Base-by-base conservation (phyloP, 2,888 invertebrate genomes). In the Andrena hattorfiana region DNA sequence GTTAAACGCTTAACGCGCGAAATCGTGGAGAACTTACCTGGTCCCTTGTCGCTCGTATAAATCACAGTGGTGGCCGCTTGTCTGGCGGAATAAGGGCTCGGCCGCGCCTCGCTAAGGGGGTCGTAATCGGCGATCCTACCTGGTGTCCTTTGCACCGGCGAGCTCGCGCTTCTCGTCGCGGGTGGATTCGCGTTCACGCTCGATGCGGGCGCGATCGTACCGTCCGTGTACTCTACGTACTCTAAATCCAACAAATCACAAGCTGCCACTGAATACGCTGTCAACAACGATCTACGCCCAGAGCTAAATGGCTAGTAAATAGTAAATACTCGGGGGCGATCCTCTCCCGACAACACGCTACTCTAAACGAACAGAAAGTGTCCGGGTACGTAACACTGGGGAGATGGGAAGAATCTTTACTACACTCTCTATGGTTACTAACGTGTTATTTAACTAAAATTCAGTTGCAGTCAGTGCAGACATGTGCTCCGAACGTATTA, bases 61-160 rank as follows among this genome's bases (percentile, higher is more conserved):
- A 98, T 97, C 86, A 98, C 95, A 26, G 97, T 98, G 70, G 97
- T 97, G 3, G 97, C 97, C 88, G 94, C 94, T 90, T 97, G 96
- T 89, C 97, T 95, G 81, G 97, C 96, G 4, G 97, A 96, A 92
- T 97, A 97, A 0, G 97, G 97, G 81, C 97, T 95, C 20, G 97
- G 97, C 66, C 96, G 91, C 67, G 93, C 96, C 91, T 97, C 97
- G 87, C 95, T 96, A 85, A 97, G 94, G 2, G 97, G 97, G 93
- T 97, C 97, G 91, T 97, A 97, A 91, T 97, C 97, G 86, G 97
- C 97, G 87, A 97, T 97, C 94, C 94, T 97, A 95, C 85, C 97
- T 96, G 92, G 97, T 96, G 97, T 96, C 94, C 86, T 93, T 90
- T 81, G 92, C 86, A 85, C 92, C 86, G 78, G 93, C 89, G 86